Conservation (phyloP, 2,113 vertebrate species). For the Podarcis muralis region DNA sequence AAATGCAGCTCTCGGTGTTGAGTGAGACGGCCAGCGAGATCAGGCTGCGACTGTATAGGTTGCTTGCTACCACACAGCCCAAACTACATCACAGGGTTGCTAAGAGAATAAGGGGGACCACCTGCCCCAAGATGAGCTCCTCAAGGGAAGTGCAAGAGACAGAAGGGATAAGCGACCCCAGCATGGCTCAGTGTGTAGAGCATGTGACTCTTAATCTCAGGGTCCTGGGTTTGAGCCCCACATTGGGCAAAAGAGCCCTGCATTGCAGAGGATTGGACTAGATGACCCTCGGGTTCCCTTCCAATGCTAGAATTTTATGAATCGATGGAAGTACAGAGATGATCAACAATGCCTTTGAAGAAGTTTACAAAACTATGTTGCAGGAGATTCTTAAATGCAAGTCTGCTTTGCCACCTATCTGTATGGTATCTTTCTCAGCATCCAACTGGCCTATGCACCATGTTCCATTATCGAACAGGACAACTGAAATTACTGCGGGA, state of each 20-base stretch:
- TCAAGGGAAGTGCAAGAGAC: background rate
- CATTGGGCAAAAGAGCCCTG: no score
- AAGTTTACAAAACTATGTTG: background rate
- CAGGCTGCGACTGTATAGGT: background rate
- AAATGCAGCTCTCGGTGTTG: background rate
- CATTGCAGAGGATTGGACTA: no score
- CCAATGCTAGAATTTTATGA: no score
- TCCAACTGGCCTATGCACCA: background rate
- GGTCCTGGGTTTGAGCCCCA: no score
- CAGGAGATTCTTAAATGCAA: background rate
- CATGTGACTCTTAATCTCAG: no score
- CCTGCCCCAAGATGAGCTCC: background rate
- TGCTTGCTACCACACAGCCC: no score
- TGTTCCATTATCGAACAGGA: background rate
- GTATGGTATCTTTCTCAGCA: background rate
- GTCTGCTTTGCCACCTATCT: background rate
- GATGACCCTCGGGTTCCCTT: no score
- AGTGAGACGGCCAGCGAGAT: background rate
- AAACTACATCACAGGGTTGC: background rate
- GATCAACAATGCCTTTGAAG: background rate
- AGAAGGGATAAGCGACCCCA: no score
- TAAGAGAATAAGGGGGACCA: background rate
- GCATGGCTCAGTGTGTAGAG: no score
- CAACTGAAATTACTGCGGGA: background rate
- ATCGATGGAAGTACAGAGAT: background rate